Percentiles rank a stretch among this genome's conserved stretches.
These are phyloP conservation scores for Alcis repandata DNA, from an alignment of 2,888 invertebrate species.

Conservation along the genomic window DNA sequence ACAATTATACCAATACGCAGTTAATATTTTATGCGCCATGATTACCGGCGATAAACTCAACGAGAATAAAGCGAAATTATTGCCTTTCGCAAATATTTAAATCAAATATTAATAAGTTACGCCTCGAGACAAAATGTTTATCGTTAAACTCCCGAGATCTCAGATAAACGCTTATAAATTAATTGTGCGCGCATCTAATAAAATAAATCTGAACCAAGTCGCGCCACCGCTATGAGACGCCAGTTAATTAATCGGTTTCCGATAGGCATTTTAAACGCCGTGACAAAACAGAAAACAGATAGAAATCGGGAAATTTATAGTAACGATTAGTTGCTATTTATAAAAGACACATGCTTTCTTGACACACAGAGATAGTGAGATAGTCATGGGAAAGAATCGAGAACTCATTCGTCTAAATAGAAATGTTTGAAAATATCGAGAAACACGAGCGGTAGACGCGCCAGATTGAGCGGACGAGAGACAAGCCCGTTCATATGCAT, in stretches of 20 bases:
- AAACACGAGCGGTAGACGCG: slow-evolving; percentile 60
- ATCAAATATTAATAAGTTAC: slow-evolving; percentile 51
- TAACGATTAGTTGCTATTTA: slow-evolving; percentile 28
- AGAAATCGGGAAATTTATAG: slow-evolving; percentile 25
- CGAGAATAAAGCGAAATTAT: slow-evolving; percentile 41
- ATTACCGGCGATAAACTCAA: slow-evolving; percentile 50
- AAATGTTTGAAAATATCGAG: slow-evolving; percentile 55
- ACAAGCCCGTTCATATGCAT: slow-evolving; percentile 67
- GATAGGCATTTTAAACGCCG: slow-evolving; percentile 26
- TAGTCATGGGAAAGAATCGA: slow-evolving; percentile 43
- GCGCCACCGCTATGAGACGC: slow-evolving; percentile 13
- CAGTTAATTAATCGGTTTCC: slow-evolving; percentile 36
- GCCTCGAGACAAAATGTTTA: slow-evolving; percentile 47
- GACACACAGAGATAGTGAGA: slow-evolving; percentile 35
- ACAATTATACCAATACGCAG: slow-evolving; percentile 27
- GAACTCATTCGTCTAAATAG: slow-evolving; percentile 50
- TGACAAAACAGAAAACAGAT: slow-evolving; percentile 24
- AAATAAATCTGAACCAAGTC: slow-evolving; percentile 24
- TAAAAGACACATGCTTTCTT: slow-evolving; percentile 24
- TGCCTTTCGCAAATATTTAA: slow-evolving; percentile 49
- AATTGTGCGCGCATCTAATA: slow-evolving; percentile 38
- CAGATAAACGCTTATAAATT: slow-evolving; percentile 37
- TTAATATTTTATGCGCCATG: slow-evolving; percentile 43
- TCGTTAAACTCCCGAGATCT: slow-evolving; percentile 40
- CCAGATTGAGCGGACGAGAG: slow-evolving; percentile 55